Evolutionary conservation across 2,888 invertebrate species (phyloP), one percentile per base, ranked within the genome.

Genomic region (Drosophila imparisetae): DNA sequence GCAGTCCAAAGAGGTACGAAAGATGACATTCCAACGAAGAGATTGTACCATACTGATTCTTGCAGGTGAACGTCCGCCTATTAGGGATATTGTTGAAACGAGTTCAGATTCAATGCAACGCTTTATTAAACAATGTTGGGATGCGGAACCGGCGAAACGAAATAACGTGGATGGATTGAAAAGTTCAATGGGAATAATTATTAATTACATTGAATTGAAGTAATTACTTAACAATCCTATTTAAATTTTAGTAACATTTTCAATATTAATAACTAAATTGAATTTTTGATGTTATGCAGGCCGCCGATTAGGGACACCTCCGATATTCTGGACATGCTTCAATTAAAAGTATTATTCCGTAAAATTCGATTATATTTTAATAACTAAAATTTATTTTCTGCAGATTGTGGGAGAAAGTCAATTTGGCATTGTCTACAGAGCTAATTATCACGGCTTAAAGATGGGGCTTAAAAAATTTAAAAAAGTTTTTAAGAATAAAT

Each of bases 281-380:
- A 18, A 29, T 29, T 2, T 5, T 18, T 49, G 10, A n/a, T 27
- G 11, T n/a, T 18, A 13, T 13, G 18, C n/a, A 50, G n/a, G 18
- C 5, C n/a, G 1, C n/a, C 4, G 6, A 0, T n/a, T 13, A 7
- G 13, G 21, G 3, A 0, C 11, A n/a, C 0, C 29, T 1, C 15
- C 1, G 1, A 32, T 21, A 21, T 30, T 32, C 32, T 32, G 32
- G 52, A 52, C 15, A n/a, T 32, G 7, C 13, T 8, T 13, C 1
- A 4, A 30, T 7, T n/a, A 21, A 15, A 32, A n/a, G 21, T 52
- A 8, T 30, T 5, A 6, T 30, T 11, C 10, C 2, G 2, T 30
- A 13, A 4, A 52, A 30, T 21, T 30, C 24, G 24, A n/a, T 42
- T 10, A 18, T 27, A 49, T 49, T 49, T 49, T 24, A 8, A 49